These are phyloP conservation scores for Drosophila bocki DNA, from an alignment of 1,140 invertebrate species.

Conservation along the genomic window DNA sequence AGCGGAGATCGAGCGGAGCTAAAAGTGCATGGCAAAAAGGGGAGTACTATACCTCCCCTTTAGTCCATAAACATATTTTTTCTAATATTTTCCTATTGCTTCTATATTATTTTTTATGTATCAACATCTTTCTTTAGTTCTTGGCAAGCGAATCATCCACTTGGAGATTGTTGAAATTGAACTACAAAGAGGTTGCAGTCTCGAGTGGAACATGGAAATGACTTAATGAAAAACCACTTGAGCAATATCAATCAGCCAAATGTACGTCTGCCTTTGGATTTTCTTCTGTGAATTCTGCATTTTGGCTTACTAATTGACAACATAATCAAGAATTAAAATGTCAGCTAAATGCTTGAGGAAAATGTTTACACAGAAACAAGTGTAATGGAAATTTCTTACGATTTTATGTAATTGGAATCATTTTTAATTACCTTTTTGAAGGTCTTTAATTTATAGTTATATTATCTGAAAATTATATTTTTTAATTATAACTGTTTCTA, in stretches of 20 bases:
- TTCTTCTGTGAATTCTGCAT: background rate
- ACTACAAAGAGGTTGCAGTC: slow-evolving; percentile 48
- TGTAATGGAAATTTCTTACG: fast-evolving
- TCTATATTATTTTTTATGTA: slow-evolving; percentile 46
- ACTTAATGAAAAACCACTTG: slow-evolving; percentile 58
- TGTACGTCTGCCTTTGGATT: slow-evolving; percentile 22
- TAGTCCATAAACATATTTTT: slow-evolving; percentile 38
- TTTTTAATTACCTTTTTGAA: background rate
- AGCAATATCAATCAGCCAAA: slow-evolving; percentile 47
- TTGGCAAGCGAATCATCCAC: slow-evolving; percentile 37
- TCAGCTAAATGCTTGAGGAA: background rate
- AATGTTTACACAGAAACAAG: background rate
- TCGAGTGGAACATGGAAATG: slow-evolving; percentile 53
- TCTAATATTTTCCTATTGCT: slow-evolving; percentile 64
- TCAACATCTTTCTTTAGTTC: slow-evolving; percentile 39
- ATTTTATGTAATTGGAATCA: background rate
- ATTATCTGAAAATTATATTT: background rate
- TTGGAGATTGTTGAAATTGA: slow-evolving; percentile 51
- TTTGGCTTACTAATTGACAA: slow-evolving; percentile 35
- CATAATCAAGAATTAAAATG: slow-evolving; percentile 32
- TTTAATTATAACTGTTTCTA: background rate
- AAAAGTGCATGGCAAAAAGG: slow-evolving; percentile 32
- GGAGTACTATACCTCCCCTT: background rate
- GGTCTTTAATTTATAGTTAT: background rate
- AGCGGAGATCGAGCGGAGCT: slow-evolving; percentile 11